These are phyloP conservation scores for Archivesica marissinica DNA, from an alignment of 1,140 invertebrate genomes.

Conservation along the genomic window DNA sequence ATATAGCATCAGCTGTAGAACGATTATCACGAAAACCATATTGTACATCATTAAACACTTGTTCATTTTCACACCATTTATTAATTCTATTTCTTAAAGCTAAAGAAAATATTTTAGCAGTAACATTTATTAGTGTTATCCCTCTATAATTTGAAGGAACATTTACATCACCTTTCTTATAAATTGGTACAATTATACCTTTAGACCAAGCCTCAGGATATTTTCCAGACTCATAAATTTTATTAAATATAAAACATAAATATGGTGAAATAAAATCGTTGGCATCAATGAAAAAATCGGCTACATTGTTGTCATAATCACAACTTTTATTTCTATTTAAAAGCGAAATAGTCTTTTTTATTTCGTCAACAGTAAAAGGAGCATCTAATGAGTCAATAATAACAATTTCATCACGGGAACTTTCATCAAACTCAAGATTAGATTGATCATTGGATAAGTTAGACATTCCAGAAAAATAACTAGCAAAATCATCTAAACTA, in stretches of 20 bases:
- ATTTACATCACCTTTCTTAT: too few species aligned
- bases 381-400: constrained; percentile 23
- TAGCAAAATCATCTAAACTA: constrained; percentile 22
- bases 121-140: too few species aligned
- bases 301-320: constrained; percentile 5
- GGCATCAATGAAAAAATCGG: constrained; percentile 33
- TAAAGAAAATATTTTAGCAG: too few species aligned
- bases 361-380: constrained; percentile 19
- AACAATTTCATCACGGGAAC: constrained; percentile 9
- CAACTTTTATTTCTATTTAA: constrained; percentile 28
- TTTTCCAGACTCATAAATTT: constrained; percentile 31
- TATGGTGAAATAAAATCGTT: constrained; percentile 21
- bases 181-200: too few species aligned
- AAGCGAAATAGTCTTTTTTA: constrained; percentile 26
- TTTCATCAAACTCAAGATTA: background rate
- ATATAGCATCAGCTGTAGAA: too few species aligned
- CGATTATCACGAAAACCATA: too few species aligned
- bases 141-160: too few species aligned
- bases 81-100: too few species aligned
- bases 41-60: too few species aligned
- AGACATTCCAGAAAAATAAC: constrained; percentile 18
- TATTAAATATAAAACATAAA: constrained; percentile 4
- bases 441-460: constrained; percentile 15
- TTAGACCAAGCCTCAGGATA: constrained; percentile 23
- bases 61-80: too few species aligned